These are phyloP conservation scores for Nyctibius grandis DNA, from an alignment of 2,797 vertebrate species.

Conservation along the genomic window DNA sequence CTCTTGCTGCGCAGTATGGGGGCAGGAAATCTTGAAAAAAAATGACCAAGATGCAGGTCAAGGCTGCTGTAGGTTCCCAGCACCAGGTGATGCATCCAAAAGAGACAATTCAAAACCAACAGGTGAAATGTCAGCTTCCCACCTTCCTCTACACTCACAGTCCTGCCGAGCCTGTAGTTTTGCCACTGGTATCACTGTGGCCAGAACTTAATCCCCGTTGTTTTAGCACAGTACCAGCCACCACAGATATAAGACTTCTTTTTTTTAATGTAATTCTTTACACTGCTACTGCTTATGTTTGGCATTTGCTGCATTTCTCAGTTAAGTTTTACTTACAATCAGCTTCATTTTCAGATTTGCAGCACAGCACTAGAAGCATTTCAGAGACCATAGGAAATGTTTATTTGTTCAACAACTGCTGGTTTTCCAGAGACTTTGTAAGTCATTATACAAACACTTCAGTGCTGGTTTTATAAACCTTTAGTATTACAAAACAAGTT, in stretches of 20 bases:
- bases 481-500: slow-evolving; percentile 20
- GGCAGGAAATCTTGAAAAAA: rapidly evolving
- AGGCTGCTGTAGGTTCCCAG: neutral
- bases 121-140: neutral
- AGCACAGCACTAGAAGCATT: neutral
- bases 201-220: neutral
- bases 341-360: neutral
- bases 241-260: rapidly evolving
- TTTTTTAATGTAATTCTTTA: neutral
- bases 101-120: neutral
- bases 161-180: neutral
- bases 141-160: neutral
- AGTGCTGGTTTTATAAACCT: slow-evolving; percentile 16
- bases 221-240: neutral
- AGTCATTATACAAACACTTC: slow-evolving; percentile 23
- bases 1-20: neutral
- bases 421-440: neutral
- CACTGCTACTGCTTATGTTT: neutral
- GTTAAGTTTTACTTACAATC: neutral
- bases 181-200: neutral
- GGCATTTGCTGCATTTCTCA: neutral
- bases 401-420: slow-evolving; percentile 33
- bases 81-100: neutral
- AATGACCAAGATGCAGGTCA: neutral
- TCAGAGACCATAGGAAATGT: slow-evolving; percentile 3